Evolutionary conservation across 1,140 invertebrate species (phyloP).

Genomic region (Drosophila triauraria): DNA sequence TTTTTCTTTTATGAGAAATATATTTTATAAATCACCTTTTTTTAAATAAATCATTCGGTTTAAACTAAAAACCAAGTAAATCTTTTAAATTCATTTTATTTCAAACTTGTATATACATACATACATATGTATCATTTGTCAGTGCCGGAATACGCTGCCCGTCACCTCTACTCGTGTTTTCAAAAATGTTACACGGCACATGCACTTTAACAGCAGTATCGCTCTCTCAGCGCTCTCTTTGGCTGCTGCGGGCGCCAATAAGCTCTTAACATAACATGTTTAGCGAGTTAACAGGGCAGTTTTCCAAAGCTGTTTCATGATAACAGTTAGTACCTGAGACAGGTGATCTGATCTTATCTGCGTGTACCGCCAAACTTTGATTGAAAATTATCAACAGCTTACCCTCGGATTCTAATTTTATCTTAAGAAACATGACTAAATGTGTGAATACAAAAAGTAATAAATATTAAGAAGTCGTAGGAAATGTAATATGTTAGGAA

Average conservation of each 20-base stretch:
- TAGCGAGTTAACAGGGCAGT: neutral
- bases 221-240: neutral
- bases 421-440: too few relatives aligned
- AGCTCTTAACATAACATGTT: conserved; percentile 5
- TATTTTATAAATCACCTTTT: neutral
- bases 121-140: neutral
- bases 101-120: too few relatives aligned
- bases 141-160: neutral
- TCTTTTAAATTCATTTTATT: too few relatives aligned
- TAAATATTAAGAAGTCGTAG: too few relatives aligned
- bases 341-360: too few relatives aligned
- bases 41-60: neutral
- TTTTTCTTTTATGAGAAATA: neutral
- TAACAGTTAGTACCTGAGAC: neutral
- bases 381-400: too few relatives aligned
- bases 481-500: too few relatives aligned
- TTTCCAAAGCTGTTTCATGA: neutral
- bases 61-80: neutral
- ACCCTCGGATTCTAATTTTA: too few relatives aligned
- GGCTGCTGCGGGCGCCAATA: neutral
- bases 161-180: conserved; percentile 6
- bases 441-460: too few relatives aligned
- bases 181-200: conserved; percentile 4
- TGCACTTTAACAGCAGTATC: neutral
- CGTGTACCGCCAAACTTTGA: too few relatives aligned